Evolutionary conservation across 37 sponge, comb jelly and placozoan species (phyloP), one percentile per base, ranked within the genome.

Genomic region (Sycon ciliatum): DNA sequence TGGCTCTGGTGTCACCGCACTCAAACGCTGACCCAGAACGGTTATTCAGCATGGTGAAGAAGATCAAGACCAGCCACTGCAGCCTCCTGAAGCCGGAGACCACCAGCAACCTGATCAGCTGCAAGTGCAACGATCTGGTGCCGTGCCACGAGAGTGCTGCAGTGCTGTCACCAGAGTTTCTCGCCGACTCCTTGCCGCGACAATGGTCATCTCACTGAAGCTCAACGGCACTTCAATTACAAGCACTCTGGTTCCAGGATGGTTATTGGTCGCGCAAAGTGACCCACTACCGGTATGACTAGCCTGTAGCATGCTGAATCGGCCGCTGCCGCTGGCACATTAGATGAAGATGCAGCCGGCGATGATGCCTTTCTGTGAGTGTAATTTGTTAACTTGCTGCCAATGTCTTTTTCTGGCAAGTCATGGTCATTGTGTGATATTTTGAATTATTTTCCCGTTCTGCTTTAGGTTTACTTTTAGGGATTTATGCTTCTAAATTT

Each of bases 11-110:
- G 39, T 37, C 40, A n/a, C 74, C 74, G 11, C 74, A 73, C 37
- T 73, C 74, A 20, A 75, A 75, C 46, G 75, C 75, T 57, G 75
- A 75, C 63, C 75, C 75, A 32, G 75, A 75, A 38, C 3, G 65
- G 27, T 37, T 62, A 39, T 73, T 73, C 42, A 73, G 74, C 27
- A 73, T 56, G 74, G 66, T 75, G 5, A 2, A 40, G 42, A 57
- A 73, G 28, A 73, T 58, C 36, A 39, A 73, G 27, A 73, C 74
- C 6, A 63, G 60, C 16, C 74, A 75, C 39, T 40, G 65, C 27
- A 75, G 40, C 2, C 61, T 30, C 32, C 63, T 75, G 55, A 65
- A 75, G 26, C 65, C 38, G 22, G 62, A 49, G 39, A 75, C 75
- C 2, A 36, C 42, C 18, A 65, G 75, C 64, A 49, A 58, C 52